Evolutionary conservation across 2,888 invertebrate genomes (phyloP).

Genomic region (Ptychoptera albimana): DNA sequence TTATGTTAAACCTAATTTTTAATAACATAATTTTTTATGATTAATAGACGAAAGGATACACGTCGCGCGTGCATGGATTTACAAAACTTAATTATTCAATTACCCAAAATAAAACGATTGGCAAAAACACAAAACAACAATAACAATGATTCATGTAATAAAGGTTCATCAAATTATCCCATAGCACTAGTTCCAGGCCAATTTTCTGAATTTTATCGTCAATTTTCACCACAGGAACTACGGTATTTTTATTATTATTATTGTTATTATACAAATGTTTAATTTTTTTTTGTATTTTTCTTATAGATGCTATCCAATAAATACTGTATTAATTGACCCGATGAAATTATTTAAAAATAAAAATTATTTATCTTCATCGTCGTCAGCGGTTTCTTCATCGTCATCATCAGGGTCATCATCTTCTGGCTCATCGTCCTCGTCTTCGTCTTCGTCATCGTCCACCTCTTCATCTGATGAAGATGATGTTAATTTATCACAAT

Average conservation of each 20-base stretch:
- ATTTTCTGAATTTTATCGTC: constrained; percentile 71
- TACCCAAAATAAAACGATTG: constrained; percentile 42
- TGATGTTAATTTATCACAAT: no score
- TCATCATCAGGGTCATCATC: no score
- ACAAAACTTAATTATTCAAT: constrained; percentile 76
- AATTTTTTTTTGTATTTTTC: constrained; percentile 2
- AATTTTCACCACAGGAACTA: constrained; percentile 68
- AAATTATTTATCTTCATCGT: no score
- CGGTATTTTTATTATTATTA: constrained; percentile 27
- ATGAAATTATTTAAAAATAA: constrained; percentile 3
- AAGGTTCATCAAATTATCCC: constrained; percentile 60
- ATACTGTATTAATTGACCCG: constrained; percentile 53
- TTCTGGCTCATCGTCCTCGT: no score
- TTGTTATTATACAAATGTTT: not conserved
- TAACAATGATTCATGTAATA: constrained; percentile 8
- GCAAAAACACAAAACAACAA: constrained; percentile 5
- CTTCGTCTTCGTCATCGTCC: no score
- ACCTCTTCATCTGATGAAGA: no score
- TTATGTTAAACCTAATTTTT: not conserved
- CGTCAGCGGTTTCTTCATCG: no score
- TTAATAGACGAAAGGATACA: constrained; percentile 43
- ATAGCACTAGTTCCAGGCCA: constrained; percentile 93
- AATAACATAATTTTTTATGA: not conserved
- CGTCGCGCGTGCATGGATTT: constrained; percentile 78
- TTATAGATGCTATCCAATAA: constrained; percentile 73